Conservation (phyloP, 2,888 invertebrate genomes). For the Eulithis prunata region DNA sequence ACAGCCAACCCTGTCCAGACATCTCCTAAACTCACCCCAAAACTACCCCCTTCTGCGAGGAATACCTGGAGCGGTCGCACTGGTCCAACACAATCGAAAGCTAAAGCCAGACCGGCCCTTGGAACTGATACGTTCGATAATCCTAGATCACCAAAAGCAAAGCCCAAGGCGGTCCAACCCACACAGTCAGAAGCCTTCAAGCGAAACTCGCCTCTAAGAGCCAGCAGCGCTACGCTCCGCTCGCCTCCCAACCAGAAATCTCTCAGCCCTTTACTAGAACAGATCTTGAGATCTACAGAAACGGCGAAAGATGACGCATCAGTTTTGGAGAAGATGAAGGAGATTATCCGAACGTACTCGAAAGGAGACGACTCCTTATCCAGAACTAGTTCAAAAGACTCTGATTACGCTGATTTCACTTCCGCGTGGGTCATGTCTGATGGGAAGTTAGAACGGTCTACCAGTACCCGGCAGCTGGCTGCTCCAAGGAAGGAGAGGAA, state of each 20-base stretch:
- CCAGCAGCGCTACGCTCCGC: constrained; percentile 75
- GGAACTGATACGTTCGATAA: constrained; percentile 76
- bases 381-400: constrained; percentile 81
- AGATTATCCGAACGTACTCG: constrained; percentile 80
- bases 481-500: constrained; percentile 76
- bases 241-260: constrained; percentile 86
- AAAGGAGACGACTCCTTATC: constrained; percentile 77
- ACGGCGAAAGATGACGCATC: constrained; percentile 89
- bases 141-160: constrained; percentile 86
- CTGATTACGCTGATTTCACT: constrained; percentile 88
- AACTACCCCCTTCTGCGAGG: constrained; percentile 78
- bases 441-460: constrained; percentile 86
- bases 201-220: constrained; percentile 79
- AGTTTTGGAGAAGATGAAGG: constrained; percentile 90
- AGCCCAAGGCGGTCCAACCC: constrained; percentile 54
- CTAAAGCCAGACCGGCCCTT: constrained; percentile 70
- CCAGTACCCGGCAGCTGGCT: constrained; percentile 80
- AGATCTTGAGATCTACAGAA: constrained; percentile 89
- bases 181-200: constrained; percentile 75
- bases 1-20: constrained; percentile 64
- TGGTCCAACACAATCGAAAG: constrained; percentile 69
- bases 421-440: constrained; percentile 90
- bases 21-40: constrained; percentile 73
- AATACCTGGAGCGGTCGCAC: constrained; percentile 91
- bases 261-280: constrained; percentile 87